Evolutionary conservation across 2,888 invertebrate species (phyloP).

Genomic region (Synanthedon myopaeformis): DNA sequence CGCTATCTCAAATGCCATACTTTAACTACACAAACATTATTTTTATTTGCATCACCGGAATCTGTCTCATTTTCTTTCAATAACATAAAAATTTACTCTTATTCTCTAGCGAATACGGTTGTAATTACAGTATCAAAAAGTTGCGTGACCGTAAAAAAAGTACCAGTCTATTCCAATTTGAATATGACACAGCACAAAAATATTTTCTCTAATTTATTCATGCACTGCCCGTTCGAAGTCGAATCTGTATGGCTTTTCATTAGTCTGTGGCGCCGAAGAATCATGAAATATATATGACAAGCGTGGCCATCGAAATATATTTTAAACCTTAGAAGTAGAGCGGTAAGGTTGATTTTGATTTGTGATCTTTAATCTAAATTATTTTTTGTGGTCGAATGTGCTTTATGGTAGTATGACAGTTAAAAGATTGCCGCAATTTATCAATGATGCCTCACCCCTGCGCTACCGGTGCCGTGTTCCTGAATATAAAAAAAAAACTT

Average conservation of each 20-base stretch:
- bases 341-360: neutral
- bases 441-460: slow-evolving; percentile 20
- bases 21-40: neutral
- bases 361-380: neutral
- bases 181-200: neutral
- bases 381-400: neutral
- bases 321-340: neutral
- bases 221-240: neutral
- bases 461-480: slow-evolving; percentile 1
- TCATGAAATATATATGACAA: neutral
- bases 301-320: neutral
- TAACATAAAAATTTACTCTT: no score
- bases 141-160: neutral
- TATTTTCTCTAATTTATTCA: neutral
- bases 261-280: neutral
- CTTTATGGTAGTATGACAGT: neutral
- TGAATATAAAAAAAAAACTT: slow-evolving; percentile 3
- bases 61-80: no score
- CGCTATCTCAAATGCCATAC: neutral
- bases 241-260: neutral
- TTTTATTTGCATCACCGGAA: neutral
- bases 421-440: slow-evolving; percentile 12
- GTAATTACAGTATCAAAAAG: no score
- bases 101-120: no score
- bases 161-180: neutral